phyloP scores from a whole-genome alignment of 2,888 invertebrate genomes.

The Scelioninae gen. 1 region DNA sequence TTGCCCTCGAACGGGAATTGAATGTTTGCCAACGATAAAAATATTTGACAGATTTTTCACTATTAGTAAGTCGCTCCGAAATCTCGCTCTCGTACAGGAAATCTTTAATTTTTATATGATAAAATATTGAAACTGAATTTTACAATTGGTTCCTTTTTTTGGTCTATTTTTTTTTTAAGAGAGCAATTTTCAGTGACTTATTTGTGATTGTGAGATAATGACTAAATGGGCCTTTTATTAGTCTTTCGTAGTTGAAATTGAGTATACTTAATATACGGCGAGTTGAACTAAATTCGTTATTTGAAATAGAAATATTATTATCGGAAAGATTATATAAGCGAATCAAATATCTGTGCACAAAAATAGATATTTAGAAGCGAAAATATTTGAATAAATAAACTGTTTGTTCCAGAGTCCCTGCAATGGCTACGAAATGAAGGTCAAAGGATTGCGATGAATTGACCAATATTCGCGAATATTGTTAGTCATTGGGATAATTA shows the following conservation, averaged over 20 bases:
- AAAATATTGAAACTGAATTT: background rate
- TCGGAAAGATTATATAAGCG: too few species aligned
- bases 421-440: constrained; percentile 26
- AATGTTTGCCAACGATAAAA: constrained; percentile 15
- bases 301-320: too few species aligned
- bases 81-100: background rate
- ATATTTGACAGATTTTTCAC: background rate
- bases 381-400: background rate
- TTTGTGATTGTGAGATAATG: too few species aligned
- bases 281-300: too few species aligned
- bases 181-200: too few species aligned
- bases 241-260: too few species aligned
- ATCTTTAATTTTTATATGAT: background rate
- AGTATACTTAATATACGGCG: too few species aligned
- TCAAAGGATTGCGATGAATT: constrained; percentile 23
- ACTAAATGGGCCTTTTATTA: too few species aligned
- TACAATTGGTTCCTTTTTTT: background rate
- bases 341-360: too few species aligned
- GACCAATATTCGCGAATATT: constrained; percentile 23
- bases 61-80: background rate
- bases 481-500: constrained; percentile 8
- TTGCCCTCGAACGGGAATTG: constrained; percentile 4
- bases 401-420: constrained; percentile 23
- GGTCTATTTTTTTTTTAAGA: too few species aligned
- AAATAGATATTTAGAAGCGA: background rate